Conservation (phyloP, 2,888 invertebrate genomes). For the Limenitis camilla region DNA sequence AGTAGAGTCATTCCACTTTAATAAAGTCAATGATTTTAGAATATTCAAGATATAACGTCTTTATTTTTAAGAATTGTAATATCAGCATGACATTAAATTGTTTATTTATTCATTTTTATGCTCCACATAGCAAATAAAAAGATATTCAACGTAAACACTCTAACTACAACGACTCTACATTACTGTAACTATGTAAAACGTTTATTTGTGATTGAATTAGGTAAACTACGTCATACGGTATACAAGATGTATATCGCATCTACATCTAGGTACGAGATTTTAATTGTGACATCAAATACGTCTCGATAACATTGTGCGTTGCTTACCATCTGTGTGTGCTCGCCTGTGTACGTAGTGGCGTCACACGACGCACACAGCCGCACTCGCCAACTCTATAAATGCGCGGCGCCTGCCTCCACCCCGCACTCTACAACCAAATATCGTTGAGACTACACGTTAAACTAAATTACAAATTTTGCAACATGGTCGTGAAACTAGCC, state of each 20-base stretch:
- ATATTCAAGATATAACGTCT: too few species aligned
- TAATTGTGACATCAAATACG: constrained; percentile 30
- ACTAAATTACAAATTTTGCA: constrained; percentile 4
- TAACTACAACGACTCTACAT: neutral
- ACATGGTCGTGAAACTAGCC: constrained; percentile 37
- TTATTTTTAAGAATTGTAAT: too few species aligned
- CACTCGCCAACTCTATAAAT: constrained; percentile 28
- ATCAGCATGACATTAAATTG: too few species aligned
- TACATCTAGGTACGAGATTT: constrained; percentile 21
- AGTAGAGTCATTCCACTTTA: too few species aligned
- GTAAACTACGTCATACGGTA: constrained; percentile 1
- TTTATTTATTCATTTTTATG: too few species aligned
- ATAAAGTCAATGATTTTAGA: too few species aligned
- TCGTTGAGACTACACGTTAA: constrained; percentile 25
- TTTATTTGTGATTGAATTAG: neutral
- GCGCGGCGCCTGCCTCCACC: constrained; percentile 23
- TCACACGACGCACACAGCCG: constrained; percentile 21
- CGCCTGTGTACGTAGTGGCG: constrained; percentile 23
- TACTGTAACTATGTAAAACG: neutral
- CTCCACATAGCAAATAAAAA: too few species aligned
- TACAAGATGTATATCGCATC: constrained; percentile 18
- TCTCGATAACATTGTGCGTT: constrained; percentile 27
- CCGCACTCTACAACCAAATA: constrained; percentile 29
- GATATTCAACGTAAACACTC: neutral
- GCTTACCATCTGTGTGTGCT: constrained; percentile 28